Conservation (phyloP, 37 sponge, comb jelly and placozoan species). For the Haliclona indistincta region DNA sequence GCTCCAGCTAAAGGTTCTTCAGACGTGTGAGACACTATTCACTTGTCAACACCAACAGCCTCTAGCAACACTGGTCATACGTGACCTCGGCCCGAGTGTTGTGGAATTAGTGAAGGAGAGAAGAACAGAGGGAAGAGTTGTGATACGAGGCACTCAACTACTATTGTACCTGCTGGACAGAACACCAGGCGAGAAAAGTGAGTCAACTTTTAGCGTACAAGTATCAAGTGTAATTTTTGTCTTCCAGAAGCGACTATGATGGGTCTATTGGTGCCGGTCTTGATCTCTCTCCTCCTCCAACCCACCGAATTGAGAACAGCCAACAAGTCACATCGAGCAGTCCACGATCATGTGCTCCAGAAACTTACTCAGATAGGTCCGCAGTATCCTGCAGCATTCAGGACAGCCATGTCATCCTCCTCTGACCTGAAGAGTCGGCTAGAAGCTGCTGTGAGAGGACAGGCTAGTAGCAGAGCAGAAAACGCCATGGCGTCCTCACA, state of each 20-base stretch:
- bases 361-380: conserved; percentile 75
- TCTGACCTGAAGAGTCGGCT: conserved; percentile 63
- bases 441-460: conserved; percentile 65
- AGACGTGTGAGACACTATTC: conserved; percentile 49
- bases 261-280: conserved; percentile 49
- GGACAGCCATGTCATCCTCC: conserved; percentile 53
- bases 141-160: conserved; percentile 48
- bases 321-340: background rate
- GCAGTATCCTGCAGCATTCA: conserved; percentile 69
- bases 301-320: background rate
- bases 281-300: conserved; percentile 41
- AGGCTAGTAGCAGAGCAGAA: background rate
- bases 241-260: conserved; percentile 55
- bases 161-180: conserved; percentile 32
- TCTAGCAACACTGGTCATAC: conserved; percentile 44
- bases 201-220: background rate
- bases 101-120: conserved; percentile 37
- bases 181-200: conserved; percentile 31
- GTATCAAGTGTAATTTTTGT: background rate
- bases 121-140: background rate
- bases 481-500: background rate
- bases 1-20: conserved; percentile 56
- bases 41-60: background rate
- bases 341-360: conserved; percentile 55
- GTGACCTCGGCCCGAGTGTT: conserved; percentile 48